Percentiles rank a stretch among this genome's conserved stretches.
Conservation (phyloP, 2,888 invertebrate genomes). For the Chloromyia formosa region DNA sequence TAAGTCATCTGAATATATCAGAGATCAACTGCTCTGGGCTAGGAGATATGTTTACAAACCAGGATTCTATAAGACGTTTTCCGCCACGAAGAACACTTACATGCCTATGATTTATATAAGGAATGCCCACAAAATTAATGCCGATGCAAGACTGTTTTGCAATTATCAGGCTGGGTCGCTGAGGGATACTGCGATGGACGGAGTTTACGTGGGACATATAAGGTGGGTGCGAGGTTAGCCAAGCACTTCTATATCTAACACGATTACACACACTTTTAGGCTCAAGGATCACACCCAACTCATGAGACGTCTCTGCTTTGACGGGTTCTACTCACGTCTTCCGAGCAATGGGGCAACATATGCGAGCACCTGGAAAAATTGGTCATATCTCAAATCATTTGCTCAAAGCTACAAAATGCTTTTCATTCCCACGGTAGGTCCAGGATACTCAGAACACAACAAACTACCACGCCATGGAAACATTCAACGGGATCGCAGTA, state of each 20-base stretch:
- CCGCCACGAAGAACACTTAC: constrained; percentile 56
- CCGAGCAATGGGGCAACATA: constrained; percentile 72
- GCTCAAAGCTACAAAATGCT: constrained; percentile 68
- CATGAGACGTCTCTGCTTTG: constrained; percentile 67
- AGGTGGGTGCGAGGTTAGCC: constrained; percentile 54
- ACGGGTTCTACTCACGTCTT: constrained; percentile 73
- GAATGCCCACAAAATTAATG: constrained; percentile 69
- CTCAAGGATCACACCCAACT: constrained; percentile 65
- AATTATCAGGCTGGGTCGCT: constrained; percentile 63
- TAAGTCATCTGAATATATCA: constrained; percentile 65
- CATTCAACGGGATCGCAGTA: constrained; percentile 61
- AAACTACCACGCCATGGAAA: constrained; percentile 63
- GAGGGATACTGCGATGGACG: constrained; percentile 67
- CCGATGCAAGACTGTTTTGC: constrained; percentile 65
- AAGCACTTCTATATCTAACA: neutral
- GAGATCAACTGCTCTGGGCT: constrained; percentile 62
- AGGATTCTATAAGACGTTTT: constrained; percentile 61
- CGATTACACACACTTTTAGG: constrained; percentile 51
- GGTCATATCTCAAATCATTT: constrained; percentile 67
- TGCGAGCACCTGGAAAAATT: constrained; percentile 72
- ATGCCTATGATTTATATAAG: constrained; percentile 73
- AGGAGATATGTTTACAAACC: constrained; percentile 53
- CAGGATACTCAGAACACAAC: constrained; percentile 74
- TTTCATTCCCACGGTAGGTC: constrained; percentile 76
- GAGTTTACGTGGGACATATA: constrained; percentile 68